Percentiles rank a stretch among this genome's conserved stretches.
These are phyloP conservation scores for Pitangus sulphuratus DNA, from an alignment of 2,797 vertebrate genomes.

Conservation along the genomic window DNA sequence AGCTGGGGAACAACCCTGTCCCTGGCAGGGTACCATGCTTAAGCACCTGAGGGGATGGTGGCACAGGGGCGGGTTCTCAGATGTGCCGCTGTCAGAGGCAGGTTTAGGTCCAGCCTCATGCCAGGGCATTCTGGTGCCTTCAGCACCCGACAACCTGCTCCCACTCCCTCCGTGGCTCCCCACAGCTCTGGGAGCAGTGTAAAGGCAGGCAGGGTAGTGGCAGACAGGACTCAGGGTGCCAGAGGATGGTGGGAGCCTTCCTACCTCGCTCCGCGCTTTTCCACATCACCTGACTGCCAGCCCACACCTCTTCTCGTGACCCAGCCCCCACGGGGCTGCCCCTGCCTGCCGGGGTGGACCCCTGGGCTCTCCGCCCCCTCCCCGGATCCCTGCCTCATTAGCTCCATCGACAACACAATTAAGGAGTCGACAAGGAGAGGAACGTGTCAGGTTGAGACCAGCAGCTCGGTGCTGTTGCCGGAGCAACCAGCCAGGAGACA, in stretches of 20 bases:
- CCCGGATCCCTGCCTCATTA: not conserved
- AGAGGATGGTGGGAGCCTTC: not conserved
- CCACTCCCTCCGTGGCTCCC: fast-evolving
- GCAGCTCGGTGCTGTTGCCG: not conserved
- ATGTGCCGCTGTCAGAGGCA: not conserved
- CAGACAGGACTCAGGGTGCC: fast-evolving
- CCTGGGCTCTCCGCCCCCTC: not conserved
- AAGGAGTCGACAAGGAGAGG: not conserved
- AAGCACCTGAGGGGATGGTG: not conserved
- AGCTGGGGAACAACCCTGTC: not conserved
- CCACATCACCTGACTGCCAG: not conserved
- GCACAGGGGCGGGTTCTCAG: not conserved
- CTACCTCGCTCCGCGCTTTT: not conserved
- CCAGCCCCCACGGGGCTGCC: not conserved
- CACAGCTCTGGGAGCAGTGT: not conserved
- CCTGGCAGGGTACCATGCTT: not conserved
- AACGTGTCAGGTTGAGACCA: slow-evolving; percentile 5
- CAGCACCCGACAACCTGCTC: not conserved
- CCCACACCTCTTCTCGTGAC: not conserved
- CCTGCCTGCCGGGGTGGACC: not conserved
- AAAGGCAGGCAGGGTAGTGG: not conserved
- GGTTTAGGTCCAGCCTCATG: not conserved
- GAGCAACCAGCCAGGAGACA: slow-evolving; percentile 42
- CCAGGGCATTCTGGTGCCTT: not conserved
- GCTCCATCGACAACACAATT: not conserved